Evolutionary conservation across 2,797 vertebrate species (phyloP), one percentile per base, ranked within the genome.

Genomic region (Falco concolor): DNA sequence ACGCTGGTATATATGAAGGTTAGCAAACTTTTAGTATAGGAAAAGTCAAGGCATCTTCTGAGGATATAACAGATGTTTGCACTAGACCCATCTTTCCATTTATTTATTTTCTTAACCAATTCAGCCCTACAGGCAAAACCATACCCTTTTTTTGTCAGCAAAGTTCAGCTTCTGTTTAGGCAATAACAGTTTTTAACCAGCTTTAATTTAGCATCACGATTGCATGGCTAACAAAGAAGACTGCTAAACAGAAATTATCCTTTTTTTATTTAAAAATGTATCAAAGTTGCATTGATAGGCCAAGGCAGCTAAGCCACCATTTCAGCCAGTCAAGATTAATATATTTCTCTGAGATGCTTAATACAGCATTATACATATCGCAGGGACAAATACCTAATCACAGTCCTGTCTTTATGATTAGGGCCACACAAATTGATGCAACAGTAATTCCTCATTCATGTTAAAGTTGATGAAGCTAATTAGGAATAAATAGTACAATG

Each of bases 1-100:
- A 95, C 54, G 65, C 34, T 90, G 13, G 45, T 91, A 78, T 90
- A 90, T 77, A 81, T 57, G 94, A 98, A 97, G 84, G 81, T 84
- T 92, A 96, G 70, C 44, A 97, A 94, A 87, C 19, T 81, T 89
- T 30, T 69, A 22, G 16, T 64, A 49, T 60, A 93, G 69, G 82
- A 84, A n/a, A 95, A 94, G 76, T 64, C 83, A 59, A 86, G 72
- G 78, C 2, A 53, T 84, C 60, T 38, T 80, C 49, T 56, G 52
- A 95, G 68, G 49, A 80, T 74, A 82, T 61, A 70, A 74, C 28
- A 95, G 93, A 92, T 82, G 16, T 74, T 93, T 89, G 38, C 40
- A 70, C 23, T 47, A 68, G n/a, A 34, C 53, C 34, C 20, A 47
- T 32, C 24, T 45, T 84, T 63, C 22, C 21, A 36, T 90, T 84